Percentiles rank a stretch among this genome's conserved stretches.
Evolutionary conservation across 2,888 invertebrate species (phyloP).

Genomic region (Eurytoma adleriae): DNA sequence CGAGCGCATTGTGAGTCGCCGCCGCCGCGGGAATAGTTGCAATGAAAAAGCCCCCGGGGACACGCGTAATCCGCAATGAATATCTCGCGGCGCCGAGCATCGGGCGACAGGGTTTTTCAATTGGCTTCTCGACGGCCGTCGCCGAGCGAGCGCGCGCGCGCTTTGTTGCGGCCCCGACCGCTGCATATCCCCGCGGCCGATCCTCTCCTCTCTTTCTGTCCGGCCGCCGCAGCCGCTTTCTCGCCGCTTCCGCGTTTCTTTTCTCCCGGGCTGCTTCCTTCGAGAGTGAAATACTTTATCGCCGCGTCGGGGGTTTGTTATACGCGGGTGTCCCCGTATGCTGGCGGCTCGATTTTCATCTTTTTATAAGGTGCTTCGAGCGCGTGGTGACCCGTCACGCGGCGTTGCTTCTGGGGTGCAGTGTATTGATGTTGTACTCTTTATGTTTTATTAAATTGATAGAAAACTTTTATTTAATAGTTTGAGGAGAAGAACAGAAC

Average conservation of each 20-base stretch:
- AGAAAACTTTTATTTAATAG: no score
- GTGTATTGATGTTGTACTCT: no score
- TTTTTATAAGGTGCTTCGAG: no score
- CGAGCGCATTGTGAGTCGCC: not conserved
- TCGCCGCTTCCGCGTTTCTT: constrained; percentile 45
- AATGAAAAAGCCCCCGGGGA: constrained; percentile 43
- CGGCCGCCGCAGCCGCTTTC: not conserved
- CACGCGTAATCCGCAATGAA: constrained; percentile 62
- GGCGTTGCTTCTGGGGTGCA: no score
- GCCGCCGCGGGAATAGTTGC: constrained; percentile 32
- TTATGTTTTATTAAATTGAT: no score
- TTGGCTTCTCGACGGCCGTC: constrained; percentile 60
- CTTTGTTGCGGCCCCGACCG: constrained; percentile 60
- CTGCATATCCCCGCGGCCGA: constrained; percentile 52
- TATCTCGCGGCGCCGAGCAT: constrained; percentile 61
- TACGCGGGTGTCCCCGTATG: constrained; percentile 15
- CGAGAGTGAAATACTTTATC: not conserved
- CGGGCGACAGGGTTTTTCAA: constrained; percentile 66
- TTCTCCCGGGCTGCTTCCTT: constrained; percentile 32
- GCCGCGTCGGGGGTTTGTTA: not conserved
- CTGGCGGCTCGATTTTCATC: no score
- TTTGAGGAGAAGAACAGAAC: no score
- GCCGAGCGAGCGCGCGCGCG: constrained; percentile 32
- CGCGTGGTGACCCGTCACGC: no score
- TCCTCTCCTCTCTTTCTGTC: constrained; percentile 38